Conservation (phyloP, 2,888 invertebrate species). For the Drosophila crucigera region DNA sequence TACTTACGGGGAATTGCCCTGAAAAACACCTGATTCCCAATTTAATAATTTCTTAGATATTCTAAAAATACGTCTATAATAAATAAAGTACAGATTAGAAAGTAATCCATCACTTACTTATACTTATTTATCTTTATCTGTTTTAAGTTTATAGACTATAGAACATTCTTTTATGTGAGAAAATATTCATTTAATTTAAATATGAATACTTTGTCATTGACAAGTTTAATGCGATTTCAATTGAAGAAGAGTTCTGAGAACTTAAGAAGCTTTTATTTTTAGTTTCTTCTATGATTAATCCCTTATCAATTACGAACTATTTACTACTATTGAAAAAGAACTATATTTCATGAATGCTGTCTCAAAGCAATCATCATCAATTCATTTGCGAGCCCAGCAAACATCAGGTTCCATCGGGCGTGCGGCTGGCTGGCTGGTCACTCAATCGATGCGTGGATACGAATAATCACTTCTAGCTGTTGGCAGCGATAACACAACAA, state of each 20-base stretch:
- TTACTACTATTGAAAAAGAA: neutral
- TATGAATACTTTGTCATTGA: neutral
- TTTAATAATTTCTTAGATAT: neutral
- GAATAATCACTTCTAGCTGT: conserved; percentile 36
- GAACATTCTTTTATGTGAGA: neutral
- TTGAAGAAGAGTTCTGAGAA: neutral
- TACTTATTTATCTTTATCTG: neutral
- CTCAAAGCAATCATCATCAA: neutral
- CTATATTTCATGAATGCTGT: neutral
- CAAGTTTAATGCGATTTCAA: too few species aligned
- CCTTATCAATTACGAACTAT: neutral
- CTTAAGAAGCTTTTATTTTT: neutral
- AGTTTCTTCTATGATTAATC: neutral
- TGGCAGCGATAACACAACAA: conserved; percentile 36
- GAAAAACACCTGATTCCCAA: neutral
- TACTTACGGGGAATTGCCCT: neutral
- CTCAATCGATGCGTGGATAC: conserved; percentile 46
- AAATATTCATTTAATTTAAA: neutral
- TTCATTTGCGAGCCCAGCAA: neutral
- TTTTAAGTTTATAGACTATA: neutral
- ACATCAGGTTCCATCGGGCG: conserved; percentile 10
- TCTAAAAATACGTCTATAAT: neutral
- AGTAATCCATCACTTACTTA: neutral
- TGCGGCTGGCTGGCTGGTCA: conserved; percentile 22
- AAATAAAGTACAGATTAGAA: neutral